A percentile compares a stretch with the other conserved stretches of the same genome.
These are phyloP conservation scores for Agrotis exclamationis DNA, from an alignment of 2,888 invertebrate genomes.

Conservation along the genomic window DNA sequence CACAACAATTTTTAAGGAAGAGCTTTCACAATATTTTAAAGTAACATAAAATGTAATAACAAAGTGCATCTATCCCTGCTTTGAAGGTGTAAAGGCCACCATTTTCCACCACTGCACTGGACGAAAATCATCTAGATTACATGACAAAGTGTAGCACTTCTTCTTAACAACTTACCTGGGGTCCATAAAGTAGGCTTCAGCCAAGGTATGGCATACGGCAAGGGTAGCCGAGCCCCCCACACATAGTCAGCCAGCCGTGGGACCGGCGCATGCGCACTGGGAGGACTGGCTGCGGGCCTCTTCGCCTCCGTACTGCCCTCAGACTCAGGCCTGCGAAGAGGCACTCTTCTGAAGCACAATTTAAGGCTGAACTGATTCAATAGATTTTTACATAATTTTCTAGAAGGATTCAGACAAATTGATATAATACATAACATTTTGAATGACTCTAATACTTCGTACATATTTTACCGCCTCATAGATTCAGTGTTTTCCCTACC, in stretches of 20 bases:
- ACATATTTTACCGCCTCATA: too few species aligned
- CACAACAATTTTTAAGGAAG: not conserved
- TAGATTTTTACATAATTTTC: slow-evolving; percentile 40
- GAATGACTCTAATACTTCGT: too few species aligned
- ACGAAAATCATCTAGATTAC: not conserved
- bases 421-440: too few species aligned
- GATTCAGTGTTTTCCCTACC: too few species aligned
- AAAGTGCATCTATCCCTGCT: too few species aligned
- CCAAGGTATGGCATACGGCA: slow-evolving; percentile 94
- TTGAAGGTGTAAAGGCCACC: not conserved
- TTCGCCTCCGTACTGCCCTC: slow-evolving; percentile 94
- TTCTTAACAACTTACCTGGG: slow-evolving; percentile 75
- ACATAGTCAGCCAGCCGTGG: slow-evolving; percentile 96
- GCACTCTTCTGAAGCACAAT: slow-evolving; percentile 88
- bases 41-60: not conserved
- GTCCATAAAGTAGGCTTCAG: slow-evolving; percentile 91
- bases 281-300: slow-evolving; percentile 94
- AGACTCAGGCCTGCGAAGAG: slow-evolving; percentile 86
- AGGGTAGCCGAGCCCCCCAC: slow-evolving; percentile 93
- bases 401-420: too few species aligned
- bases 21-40: not conserved
- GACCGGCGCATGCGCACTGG: slow-evolving; percentile 94
- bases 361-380: slow-evolving; percentile 84
- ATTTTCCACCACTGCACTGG: not conserved
- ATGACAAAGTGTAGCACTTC: not conserved